Evolutionary conservation across 1,140 invertebrate genomes (phyloP).

Genomic region (Anastatus disparis): DNA sequence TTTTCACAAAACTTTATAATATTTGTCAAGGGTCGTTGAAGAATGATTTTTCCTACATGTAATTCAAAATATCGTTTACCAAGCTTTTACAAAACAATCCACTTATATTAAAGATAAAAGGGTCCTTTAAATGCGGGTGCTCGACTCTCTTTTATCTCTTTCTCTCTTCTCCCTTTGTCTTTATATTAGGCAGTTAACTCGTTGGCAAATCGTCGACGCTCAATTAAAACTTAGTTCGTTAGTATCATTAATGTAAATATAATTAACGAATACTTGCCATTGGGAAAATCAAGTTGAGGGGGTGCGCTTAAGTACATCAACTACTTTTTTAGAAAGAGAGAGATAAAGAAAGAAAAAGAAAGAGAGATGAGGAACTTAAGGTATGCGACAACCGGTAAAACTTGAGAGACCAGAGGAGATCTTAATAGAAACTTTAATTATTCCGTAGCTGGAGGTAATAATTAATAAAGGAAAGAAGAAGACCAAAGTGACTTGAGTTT

Average conservation of each 20-base stretch:
- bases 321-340: neutral
- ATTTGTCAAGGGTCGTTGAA: too few relatives aligned
- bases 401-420: too few relatives aligned
- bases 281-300: neutral
- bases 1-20: too few relatives aligned
- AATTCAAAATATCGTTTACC: neutral
- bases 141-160: too few relatives aligned
- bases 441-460: slow-evolving; percentile 25
- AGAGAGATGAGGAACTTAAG: neutral
- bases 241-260: slow-evolving; percentile 28
- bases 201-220: slow-evolving; percentile 22
- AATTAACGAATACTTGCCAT: slow-evolving; percentile 13
- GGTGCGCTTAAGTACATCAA: neutral
- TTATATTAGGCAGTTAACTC: slow-evolving; percentile 8
- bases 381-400: neutral
- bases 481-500: slow-evolving; percentile 1
- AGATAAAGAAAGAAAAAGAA: too few relatives aligned
- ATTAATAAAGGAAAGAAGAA: slow-evolving; percentile 22
- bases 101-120: neutral
- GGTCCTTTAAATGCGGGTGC: neutral
- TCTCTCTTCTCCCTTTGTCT: neutral
- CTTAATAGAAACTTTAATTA: slow-evolving; percentile 31
- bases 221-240: slow-evolving; percentile 35
- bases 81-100: neutral
- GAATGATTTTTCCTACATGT: neutral